Evolutionary conservation across 1,140 invertebrate species (phyloP).

Genomic region (Neodiprion pinetum): DNA sequence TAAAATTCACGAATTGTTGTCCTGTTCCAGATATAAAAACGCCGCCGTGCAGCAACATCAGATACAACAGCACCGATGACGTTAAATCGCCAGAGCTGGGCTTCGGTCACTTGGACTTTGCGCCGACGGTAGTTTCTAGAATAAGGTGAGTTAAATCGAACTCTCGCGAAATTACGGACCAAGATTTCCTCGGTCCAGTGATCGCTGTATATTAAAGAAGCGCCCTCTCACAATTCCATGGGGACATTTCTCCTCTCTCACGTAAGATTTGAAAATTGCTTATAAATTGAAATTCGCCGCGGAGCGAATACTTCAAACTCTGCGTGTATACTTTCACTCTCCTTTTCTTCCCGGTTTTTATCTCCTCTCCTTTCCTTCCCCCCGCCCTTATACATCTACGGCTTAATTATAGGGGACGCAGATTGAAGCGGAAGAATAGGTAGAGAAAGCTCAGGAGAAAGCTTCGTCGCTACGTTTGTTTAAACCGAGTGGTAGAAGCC

Average conservation of each 20-base stretch:
- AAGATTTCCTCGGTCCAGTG: background rate
- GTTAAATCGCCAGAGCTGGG: constrained; percentile 55
- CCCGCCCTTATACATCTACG: constrained; percentile 5
- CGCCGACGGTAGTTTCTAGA: constrained; percentile 59
- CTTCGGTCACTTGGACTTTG: constrained; percentile 56
- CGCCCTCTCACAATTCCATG: too few relatives aligned
- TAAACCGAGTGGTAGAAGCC: too few relatives aligned
- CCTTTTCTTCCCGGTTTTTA: background rate
- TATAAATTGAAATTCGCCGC: too few relatives aligned
- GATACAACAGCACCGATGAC: constrained; percentile 56
- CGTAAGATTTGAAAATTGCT: too few relatives aligned
- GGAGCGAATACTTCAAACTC: too few relatives aligned
- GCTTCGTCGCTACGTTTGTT: too few relatives aligned
- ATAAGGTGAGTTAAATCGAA: constrained; percentile 50
- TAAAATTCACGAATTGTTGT: background rate
- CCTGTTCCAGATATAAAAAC: constrained; percentile 47
- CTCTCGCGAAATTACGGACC: too few relatives aligned
- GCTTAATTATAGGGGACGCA: constrained; percentile 10
- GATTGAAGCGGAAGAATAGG: constrained; percentile 36
- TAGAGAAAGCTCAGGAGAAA: too few relatives aligned
- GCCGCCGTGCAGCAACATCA: constrained; percentile 49
- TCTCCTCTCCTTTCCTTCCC: constrained; percentile 8
- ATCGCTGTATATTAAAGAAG: constrained; percentile 9
- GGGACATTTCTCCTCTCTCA: too few relatives aligned
- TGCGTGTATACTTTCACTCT: background rate